Conservation (phyloP, 2,888 invertebrate genomes). For the Cosmia trapezina region DNA sequence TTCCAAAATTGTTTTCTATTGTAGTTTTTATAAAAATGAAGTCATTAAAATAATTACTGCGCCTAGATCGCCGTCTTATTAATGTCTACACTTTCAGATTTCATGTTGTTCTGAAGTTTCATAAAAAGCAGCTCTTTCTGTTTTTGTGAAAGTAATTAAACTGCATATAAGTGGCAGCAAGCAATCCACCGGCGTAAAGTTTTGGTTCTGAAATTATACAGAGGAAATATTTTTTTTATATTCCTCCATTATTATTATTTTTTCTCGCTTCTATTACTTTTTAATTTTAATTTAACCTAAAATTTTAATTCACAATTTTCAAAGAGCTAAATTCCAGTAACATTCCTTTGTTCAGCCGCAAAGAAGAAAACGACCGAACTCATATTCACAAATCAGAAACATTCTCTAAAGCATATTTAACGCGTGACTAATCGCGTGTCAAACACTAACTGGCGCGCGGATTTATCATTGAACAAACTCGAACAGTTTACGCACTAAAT, state of each 20-base stretch:
- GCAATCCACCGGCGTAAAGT: background rate
- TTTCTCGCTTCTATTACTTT: too few relatives aligned
- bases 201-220: too few relatives aligned
- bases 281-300: background rate
- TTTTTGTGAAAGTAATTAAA: conserved; percentile 22
- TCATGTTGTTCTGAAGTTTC: conserved; percentile 9
- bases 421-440: conserved; percentile 60
- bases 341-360: conserved; percentile 17
- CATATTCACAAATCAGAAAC: background rate
- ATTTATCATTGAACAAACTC: conserved; percentile 64
- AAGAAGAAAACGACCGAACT: background rate
- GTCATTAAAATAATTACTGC: background rate
- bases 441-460: conserved; percentile 60
- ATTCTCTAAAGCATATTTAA: conserved; percentile 35
- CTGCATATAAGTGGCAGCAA: background rate
- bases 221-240: too few relatives aligned
- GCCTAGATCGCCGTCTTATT: background rate
- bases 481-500: conserved; percentile 65
- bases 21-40: too few relatives aligned
- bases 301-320: background rate
- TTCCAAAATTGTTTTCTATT: background rate
- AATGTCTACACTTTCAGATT: background rate
- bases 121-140: background rate
- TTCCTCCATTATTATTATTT: too few relatives aligned
- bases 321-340: background rate